Percentiles rank a stretch among this genome's conserved stretches.
Conservation (phyloP, 2,888 invertebrate genomes). For the Tetropium fuscum region DNA sequence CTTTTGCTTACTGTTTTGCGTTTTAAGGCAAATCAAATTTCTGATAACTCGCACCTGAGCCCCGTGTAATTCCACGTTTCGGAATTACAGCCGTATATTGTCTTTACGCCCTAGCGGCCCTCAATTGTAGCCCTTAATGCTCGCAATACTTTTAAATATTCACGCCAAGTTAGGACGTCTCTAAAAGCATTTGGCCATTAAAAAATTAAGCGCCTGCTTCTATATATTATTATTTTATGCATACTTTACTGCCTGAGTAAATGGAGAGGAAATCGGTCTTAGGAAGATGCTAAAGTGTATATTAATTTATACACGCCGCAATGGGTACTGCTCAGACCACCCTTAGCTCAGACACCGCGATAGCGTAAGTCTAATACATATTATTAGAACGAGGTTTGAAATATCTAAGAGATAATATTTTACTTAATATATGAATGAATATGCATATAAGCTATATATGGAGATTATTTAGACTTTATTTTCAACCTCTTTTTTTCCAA, state of each 20-base stretch:
- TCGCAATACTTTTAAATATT: conserved; percentile 66
- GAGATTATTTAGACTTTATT: no score
- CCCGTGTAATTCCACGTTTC: conserved; percentile 36
- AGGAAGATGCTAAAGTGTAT: conserved; percentile 27
- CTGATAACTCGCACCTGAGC: conserved; percentile 52
- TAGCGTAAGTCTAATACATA: no score
- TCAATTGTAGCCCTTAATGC: conserved; percentile 60
- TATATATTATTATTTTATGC: conserved; percentile 68
- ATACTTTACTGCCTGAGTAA: conserved; percentile 62
- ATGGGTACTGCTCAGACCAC: no score
- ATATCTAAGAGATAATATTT: no score
- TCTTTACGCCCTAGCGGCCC: conserved; percentile 56
- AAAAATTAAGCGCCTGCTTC: conserved; percentile 68
- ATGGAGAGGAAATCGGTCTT: conserved; percentile 62
- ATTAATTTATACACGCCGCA: conserved; percentile 35
- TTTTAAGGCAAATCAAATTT: conserved; percentile 54
- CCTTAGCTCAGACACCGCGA: no score
- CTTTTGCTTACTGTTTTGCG: conserved; percentile 39
- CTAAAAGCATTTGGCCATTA: conserved; percentile 77
- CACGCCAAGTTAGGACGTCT: conserved; percentile 66
- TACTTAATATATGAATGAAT: no score
- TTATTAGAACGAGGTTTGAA: no score
- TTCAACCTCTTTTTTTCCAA: no score
- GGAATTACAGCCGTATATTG: conserved; percentile 59
- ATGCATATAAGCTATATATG: no score